Conservation (phyloP, 2,888 invertebrate genomes). For the Plebejus melissa region DNA sequence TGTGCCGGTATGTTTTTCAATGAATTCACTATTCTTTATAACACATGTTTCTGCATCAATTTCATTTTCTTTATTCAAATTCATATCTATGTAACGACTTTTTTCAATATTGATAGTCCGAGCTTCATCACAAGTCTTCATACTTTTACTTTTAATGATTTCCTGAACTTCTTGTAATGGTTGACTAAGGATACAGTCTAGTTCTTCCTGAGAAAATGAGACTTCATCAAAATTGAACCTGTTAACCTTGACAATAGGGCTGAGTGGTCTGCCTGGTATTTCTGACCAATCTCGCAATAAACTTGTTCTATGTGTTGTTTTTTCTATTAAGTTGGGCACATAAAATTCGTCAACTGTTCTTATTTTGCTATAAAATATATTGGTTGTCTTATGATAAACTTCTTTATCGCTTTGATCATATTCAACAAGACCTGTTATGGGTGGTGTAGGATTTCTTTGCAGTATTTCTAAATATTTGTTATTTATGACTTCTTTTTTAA, state of each 20-base stretch:
- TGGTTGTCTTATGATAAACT: constrained; percentile 52
- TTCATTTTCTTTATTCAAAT: neutral
- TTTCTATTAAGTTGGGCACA: constrained; percentile 66
- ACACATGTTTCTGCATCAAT: constrained; percentile 7
- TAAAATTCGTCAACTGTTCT: constrained; percentile 62
- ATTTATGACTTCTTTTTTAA: constrained; percentile 55
- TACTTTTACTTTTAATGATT: constrained; percentile 41
- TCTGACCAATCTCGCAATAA: constrained; percentile 80
- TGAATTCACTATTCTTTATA: neutral
- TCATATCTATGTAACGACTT: constrained; percentile 1
- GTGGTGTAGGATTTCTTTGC: constrained; percentile 31
- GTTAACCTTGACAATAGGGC: constrained; percentile 57
- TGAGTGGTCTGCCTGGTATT: constrained; percentile 81
- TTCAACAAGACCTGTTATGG: constrained; percentile 27
- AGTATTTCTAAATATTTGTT: constrained; percentile 59
- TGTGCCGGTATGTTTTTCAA: neutral
- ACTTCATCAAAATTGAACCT: constrained; percentile 54
- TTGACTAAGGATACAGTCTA: constrained; percentile 62
- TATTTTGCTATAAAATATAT: constrained; percentile 49
- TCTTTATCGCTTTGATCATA: constrained; percentile 33
- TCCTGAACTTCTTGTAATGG: constrained; percentile 48
- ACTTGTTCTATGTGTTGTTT: constrained; percentile 50
- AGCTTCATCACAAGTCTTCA: constrained; percentile 25
- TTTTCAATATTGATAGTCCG: constrained; percentile 18
- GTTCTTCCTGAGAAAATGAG: constrained; percentile 55